phyloP scores from a whole-genome alignment of 2,113 vertebrate genomes.

The Nothobranchius kuhntae region DNA sequence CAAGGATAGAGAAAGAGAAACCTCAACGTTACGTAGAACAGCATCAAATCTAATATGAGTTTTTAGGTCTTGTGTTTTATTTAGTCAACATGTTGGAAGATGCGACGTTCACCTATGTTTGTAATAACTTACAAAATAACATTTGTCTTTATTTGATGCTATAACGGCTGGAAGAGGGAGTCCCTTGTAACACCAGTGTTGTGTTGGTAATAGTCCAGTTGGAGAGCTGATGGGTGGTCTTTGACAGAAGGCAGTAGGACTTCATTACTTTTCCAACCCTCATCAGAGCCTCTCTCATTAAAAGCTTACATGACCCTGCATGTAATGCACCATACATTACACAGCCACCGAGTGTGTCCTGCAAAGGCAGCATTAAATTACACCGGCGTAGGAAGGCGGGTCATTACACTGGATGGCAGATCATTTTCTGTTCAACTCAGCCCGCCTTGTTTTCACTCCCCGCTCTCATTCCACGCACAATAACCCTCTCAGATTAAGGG shows the following conservation, averaged over 20 bases:
- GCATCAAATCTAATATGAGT: no score
- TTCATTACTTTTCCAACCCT: conserved; percentile 40
- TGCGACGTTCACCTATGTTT: no score
- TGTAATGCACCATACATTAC: conserved; percentile 38
- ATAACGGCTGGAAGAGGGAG: no score
- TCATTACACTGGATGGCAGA: conserved; percentile 41
- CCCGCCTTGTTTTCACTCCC: conserved; percentile 54
- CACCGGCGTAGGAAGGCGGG: conserved; percentile 45
- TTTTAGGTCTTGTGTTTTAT: no score
- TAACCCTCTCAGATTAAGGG: conserved; percentile 50
- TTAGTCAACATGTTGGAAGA: no score
- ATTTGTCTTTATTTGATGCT: no score
- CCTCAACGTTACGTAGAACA: no score
- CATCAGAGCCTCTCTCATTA: conserved; percentile 42
- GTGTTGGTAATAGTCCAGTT: background rate
- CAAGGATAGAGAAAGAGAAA: no score
- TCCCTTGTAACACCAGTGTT: no score
- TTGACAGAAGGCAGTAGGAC: conserved; percentile 3
- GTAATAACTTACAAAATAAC: no score
- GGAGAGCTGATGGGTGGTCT: background rate
- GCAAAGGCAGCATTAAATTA: conserved; percentile 41
- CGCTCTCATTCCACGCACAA: conserved; percentile 66
- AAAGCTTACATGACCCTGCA: conserved; percentile 34
- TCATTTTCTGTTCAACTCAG: conserved; percentile 52
- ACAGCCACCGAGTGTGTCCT: conserved; percentile 30